phyloP scores from a whole-genome alignment of 2,797 vertebrate species.

The Acanthiza pusilla region DNA sequence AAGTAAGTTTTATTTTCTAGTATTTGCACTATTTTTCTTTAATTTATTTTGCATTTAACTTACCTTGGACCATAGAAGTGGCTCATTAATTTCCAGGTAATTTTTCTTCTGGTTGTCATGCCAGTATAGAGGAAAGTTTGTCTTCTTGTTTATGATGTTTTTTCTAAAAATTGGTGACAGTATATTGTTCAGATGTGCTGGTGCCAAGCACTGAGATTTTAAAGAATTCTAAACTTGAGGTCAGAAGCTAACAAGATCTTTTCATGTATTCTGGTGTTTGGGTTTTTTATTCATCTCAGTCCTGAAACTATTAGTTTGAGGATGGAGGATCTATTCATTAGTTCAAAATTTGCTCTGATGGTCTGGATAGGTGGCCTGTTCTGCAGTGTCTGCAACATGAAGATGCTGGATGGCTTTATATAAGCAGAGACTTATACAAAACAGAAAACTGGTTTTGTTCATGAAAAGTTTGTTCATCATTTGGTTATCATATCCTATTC shows the following conservation, averaged over 20 bases:
- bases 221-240: not conserved
- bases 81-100: not conserved
- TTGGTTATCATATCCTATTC: not conserved
- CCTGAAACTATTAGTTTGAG: not conserved
- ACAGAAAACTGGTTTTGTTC: not conserved
- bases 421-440: not conserved
- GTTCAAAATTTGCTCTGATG: not conserved
- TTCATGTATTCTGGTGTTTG: not conserved
- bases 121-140: not conserved
- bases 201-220: not conserved
- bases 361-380: not conserved
- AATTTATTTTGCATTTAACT: not conserved
- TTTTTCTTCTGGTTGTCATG: not conserved
- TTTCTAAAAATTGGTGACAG: not conserved
- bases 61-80: not conserved
- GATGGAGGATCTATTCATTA: not conserved
- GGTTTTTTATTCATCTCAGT: not conserved
- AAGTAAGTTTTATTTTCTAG: not conserved
- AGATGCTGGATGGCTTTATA: not conserved
- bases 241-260: not conserved
- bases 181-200: not conserved
- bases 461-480: not conserved
- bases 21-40: not conserved
- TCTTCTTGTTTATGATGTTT: not conserved
- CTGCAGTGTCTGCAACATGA: not conserved